Conservation (phyloP, 2,888 invertebrate species). For the Zeuzera pyrina region DNA sequence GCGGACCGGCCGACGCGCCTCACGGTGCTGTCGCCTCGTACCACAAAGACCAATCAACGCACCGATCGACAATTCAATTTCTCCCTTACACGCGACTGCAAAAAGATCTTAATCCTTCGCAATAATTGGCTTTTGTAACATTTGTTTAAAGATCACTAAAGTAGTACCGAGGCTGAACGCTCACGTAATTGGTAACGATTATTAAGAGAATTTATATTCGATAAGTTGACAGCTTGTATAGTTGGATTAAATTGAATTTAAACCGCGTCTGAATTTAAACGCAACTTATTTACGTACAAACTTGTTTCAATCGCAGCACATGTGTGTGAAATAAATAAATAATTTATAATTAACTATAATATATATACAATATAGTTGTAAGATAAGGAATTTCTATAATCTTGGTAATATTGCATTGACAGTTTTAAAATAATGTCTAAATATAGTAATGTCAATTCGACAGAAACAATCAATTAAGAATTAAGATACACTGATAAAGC, state of each 20-base stretch:
- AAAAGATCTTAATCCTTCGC: constrained; percentile 53
- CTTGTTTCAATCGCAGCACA: constrained; percentile 25
- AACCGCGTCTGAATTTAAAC: constrained; percentile 36
- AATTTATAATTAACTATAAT: too few species aligned
- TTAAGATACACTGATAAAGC: too few species aligned
- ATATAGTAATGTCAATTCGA: too few species aligned
- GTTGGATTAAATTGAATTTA: constrained; percentile 43
- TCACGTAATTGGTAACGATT: constrained; percentile 64
- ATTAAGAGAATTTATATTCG: constrained; percentile 62
- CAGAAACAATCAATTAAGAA: too few species aligned
- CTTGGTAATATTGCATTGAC: too few species aligned
- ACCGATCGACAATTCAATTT: constrained; percentile 42
- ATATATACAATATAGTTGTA: too few species aligned
- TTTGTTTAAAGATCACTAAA: constrained; percentile 41
- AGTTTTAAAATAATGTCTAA: too few species aligned
- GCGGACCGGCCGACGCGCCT: constrained; percentile 36
- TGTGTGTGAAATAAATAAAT: constrained; percentile 18
- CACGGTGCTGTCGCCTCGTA: constrained; percentile 23
- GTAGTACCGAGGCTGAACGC: constrained; percentile 49
- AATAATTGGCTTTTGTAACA: constrained; percentile 29
- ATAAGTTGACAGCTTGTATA: constrained; percentile 55
- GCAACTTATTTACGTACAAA: constrained; percentile 46
- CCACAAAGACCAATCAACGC: constrained; percentile 38
- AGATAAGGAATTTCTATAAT: too few species aligned
- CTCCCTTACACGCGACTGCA: constrained; percentile 42